These are phyloP conservation scores for Cacatua alba DNA, from an alignment of 2,113 vertebrate species.

Conservation along the genomic window DNA sequence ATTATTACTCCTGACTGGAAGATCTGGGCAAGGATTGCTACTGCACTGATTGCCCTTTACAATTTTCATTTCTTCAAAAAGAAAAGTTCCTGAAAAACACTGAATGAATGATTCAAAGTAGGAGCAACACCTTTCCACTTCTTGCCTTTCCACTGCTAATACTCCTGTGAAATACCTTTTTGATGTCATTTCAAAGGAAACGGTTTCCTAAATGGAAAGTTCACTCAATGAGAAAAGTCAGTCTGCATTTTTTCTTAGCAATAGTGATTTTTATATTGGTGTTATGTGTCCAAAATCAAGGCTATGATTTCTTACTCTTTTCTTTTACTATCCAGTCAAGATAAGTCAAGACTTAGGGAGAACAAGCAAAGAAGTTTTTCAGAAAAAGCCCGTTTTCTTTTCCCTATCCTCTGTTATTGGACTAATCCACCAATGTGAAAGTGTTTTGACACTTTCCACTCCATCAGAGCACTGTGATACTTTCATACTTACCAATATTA, in stretches of 20 bases:
- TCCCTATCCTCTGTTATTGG: neutral
- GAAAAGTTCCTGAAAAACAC: neutral
- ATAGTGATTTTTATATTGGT: neutral
- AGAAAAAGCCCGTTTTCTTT: neutral
- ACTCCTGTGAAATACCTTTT: neutral
- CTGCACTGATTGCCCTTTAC: neutral
- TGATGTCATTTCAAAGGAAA: neutral
- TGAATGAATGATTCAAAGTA: neutral
- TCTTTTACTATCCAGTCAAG: neutral
- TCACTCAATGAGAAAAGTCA: neutral
- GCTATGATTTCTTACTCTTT: neutral
- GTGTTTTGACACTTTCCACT: neutral
- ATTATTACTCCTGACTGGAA: neutral
- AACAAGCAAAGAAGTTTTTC: neutral
- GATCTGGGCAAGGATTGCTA: too few species aligned
- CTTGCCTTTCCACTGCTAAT: neutral
- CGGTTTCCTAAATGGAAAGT: neutral
- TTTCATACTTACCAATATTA: neutral
- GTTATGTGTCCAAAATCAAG: neutral
- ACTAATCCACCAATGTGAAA: neutral
- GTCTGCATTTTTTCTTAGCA: neutral
- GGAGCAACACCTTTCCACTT: neutral
- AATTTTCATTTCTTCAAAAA: neutral
- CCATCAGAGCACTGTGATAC: neutral
- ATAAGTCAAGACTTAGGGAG: neutral